These are phyloP conservation scores for Littorina saxatilis DNA, from an alignment of 1,140 invertebrate genomes.

Conservation along the genomic window DNA sequence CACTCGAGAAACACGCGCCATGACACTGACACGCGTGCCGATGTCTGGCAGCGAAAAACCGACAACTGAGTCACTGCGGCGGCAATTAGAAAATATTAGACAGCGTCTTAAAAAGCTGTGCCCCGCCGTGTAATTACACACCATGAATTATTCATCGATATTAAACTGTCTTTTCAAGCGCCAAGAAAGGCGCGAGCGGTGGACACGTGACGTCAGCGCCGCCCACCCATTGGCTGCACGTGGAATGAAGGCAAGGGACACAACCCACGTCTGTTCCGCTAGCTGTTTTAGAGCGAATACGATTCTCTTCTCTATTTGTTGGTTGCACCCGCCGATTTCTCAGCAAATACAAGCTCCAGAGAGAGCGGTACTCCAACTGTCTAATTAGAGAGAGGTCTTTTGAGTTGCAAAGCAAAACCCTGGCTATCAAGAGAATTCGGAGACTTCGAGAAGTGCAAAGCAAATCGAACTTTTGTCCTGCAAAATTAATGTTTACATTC, in stretches of 20 bases:
- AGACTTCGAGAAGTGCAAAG: no score
- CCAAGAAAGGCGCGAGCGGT: background rate
- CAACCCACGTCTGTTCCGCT: constrained; percentile 19
- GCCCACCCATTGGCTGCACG: background rate
- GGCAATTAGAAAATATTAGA: constrained; percentile 32
- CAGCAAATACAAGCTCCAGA: background rate
- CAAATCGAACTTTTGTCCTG: no score
- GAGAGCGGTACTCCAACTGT: no score
- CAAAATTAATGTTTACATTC: no score
- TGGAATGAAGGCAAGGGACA: constrained; percentile 1
- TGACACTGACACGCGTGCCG: constrained; percentile 21
- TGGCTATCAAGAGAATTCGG: no score
- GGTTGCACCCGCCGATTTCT: constrained; percentile 1
- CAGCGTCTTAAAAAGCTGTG: constrained; percentile 9
- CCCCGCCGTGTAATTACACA: constrained; percentile 19
- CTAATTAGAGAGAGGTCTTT: no score
- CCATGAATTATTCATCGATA: constrained; percentile 35
- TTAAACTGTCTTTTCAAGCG: constrained; percentile 18
- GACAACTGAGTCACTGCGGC: constrained; percentile 30
- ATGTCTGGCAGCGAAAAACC: constrained; percentile 11
- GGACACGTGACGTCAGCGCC: background rate
- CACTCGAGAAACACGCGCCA: constrained; percentile 33
- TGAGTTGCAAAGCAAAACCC: no score
- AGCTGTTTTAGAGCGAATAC: constrained; percentile 4
- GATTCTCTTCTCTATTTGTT: constrained; percentile 22